Percentiles rank a stretch among this genome's conserved stretches.
Conservation (phyloP, 2,113 vertebrate genomes). For the Dromaius novaehollandiae region DNA sequence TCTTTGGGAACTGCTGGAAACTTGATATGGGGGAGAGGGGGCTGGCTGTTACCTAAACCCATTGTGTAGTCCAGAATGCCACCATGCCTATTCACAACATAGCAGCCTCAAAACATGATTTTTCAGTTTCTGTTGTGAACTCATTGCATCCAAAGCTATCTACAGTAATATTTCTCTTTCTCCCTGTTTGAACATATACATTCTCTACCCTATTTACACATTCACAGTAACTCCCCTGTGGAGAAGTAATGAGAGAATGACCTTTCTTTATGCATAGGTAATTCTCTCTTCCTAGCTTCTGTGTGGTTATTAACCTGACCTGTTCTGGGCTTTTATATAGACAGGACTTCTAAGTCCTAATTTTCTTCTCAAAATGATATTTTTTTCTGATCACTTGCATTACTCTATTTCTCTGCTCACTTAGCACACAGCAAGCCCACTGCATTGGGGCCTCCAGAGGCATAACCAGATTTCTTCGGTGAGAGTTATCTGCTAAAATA, state of each 20-base stretch:
- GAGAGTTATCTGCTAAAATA: not conserved
- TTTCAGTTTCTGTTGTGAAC: not conserved
- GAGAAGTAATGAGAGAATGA: not conserved
- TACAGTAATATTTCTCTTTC: not conserved
- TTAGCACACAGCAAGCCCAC: not conserved
- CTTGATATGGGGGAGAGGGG: too few relatives aligned
- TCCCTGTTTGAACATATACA: not conserved
- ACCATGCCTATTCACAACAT: not conserved
- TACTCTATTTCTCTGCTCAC: not conserved
- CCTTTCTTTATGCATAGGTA: not conserved
- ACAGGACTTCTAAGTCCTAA: not conserved
- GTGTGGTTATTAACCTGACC: not conserved
- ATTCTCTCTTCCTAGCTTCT: not conserved
- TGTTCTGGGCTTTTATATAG: not conserved
- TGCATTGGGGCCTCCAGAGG: not conserved
- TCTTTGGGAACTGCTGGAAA: not conserved
- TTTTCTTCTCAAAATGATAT: not conserved
- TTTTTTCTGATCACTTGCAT: not conserved
- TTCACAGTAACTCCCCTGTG: not conserved
- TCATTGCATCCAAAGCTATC: not conserved
- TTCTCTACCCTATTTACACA: not conserved
- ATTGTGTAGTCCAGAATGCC: fast-evolving
- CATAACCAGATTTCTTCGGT: not conserved
- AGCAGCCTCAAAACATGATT: not conserved
- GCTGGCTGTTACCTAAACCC: not conserved